A percentile compares a stretch with the other conserved stretches of the same genome.
phyloP scores from a whole-genome alignment of 2,113 vertebrate species.

The Anseranas semipalmata region DNA sequence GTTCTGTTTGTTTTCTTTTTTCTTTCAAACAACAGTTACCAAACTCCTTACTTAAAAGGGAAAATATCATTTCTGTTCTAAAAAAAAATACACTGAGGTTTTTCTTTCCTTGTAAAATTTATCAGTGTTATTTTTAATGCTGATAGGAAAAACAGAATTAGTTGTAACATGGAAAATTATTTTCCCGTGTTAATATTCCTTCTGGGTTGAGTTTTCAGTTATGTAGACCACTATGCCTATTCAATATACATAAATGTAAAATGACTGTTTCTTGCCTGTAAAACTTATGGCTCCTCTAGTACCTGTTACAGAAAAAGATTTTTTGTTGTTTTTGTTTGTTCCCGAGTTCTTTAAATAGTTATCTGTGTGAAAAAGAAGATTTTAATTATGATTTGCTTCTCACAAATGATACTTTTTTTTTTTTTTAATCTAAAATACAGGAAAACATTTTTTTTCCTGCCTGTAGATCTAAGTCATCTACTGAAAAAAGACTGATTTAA shows the following conservation, averaged over 20 bases:
- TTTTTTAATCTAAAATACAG: not conserved
- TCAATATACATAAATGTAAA: constrained; percentile 10
- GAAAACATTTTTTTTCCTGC: not conserved
- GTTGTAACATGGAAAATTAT: constrained; percentile 1
- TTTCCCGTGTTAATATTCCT: not conserved
- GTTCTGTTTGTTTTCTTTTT: not conserved
- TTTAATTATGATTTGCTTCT: not conserved
- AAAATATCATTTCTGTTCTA: constrained; percentile 19
- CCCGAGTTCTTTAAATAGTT: not conserved
- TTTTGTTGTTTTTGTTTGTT: not conserved
- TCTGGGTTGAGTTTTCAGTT: constrained; percentile 28
- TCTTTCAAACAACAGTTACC: not conserved
- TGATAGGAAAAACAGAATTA: constrained; percentile 38
- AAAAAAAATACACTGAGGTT: not conserved
- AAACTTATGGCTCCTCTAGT: not conserved
- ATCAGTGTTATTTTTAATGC: constrained; percentile 15
- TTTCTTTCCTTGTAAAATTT: not conserved
- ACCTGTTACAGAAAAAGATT: not conserved
- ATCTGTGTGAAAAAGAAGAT: not conserved
- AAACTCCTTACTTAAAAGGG: constrained; percentile 5
- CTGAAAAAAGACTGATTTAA: not conserved
- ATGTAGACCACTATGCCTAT: not conserved
- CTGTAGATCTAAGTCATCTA: not conserved
- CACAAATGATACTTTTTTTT: not conserved
- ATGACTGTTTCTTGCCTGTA: not conserved